A percentile compares a stretch with the other conserved stretches of the same genome.
These are phyloP conservation scores for Danionella cerebrum DNA, from an alignment of 2,113 vertebrate species.

Conservation along the genomic window DNA sequence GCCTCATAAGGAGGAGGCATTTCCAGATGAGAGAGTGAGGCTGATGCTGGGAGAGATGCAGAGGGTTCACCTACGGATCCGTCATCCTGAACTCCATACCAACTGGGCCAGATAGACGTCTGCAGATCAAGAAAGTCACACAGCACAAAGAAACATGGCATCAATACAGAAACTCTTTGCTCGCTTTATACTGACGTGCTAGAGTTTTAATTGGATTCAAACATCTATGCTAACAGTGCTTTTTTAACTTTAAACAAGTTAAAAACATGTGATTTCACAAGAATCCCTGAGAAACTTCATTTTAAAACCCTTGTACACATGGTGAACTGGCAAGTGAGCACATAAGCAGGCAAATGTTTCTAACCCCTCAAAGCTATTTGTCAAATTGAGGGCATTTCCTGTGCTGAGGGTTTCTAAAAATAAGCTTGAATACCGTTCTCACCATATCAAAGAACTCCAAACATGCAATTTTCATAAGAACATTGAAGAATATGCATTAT, in stretches of 20 bases:
- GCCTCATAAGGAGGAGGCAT: slow-evolving; percentile 75
- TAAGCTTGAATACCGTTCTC: neutral
- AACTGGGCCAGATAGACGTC: slow-evolving; percentile 71
- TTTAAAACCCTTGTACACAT: neutral
- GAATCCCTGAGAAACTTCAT: neutral
- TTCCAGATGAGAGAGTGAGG: slow-evolving; percentile 69
- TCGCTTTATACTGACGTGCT: too few relatives aligned
- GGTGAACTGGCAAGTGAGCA: neutral
- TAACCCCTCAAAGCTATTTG: neutral
- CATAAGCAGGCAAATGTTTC: neutral
- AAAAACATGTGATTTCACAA: neutral
- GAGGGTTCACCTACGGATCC: slow-evolving; percentile 68
- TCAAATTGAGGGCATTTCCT: slow-evolving; percentile 8
- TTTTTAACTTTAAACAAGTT: slow-evolving; percentile 13
- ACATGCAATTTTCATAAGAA: neutral
- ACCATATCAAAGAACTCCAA: neutral
- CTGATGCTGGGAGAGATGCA: slow-evolving; percentile 60
- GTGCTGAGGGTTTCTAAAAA: slow-evolving; percentile 11
- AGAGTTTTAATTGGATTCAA: too few relatives aligned
- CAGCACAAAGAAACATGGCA: slow-evolving; percentile 3
- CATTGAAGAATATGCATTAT: too few relatives aligned
- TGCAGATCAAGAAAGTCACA: slow-evolving; percentile 39
- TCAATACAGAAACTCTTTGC: neutral
- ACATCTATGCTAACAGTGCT: too few relatives aligned
- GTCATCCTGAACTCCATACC: slow-evolving; percentile 73